A percentile compares a stretch with the other conserved stretches of the same genome.
Conservation (phyloP, 1,140 invertebrate genomes). For the Sinella curviseta region DNA sequence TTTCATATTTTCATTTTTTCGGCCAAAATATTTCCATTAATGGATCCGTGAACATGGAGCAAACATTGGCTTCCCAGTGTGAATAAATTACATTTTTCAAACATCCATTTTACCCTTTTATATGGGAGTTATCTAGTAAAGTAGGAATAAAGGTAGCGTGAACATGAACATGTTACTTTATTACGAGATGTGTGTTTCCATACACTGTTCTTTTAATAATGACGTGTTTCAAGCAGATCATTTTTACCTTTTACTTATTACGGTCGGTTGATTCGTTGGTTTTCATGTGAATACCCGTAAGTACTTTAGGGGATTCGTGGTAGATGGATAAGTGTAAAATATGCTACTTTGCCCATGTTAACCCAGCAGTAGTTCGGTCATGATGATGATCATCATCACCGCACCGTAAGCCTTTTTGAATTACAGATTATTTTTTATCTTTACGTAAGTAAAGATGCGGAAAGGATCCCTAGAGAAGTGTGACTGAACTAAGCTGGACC, state of each 20-base stretch:
- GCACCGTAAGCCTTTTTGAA: neutral
- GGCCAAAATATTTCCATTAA: constrained; percentile 27
- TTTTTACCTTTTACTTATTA: neutral
- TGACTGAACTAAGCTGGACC: neutral
- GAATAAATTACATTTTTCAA: constrained; percentile 25
- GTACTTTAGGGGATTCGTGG: neutral
- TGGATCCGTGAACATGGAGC: neutral
- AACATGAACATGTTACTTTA: neutral
- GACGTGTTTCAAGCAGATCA: constrained; percentile 2
- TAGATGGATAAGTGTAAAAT: neutral
- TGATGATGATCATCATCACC: neutral
- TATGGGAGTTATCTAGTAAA: neutral
- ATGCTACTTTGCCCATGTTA: constrained; percentile 16
- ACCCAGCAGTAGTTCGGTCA: neutral
- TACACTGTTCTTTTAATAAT: neutral
- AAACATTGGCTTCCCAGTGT: neutral
- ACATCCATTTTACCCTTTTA: neutral
- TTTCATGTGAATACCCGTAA: neutral
- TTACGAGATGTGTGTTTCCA: neutral
- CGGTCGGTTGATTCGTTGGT: neutral
- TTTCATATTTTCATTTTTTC: constrained; percentile 19
- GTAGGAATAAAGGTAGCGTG: neutral
- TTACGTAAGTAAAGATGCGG: neutral
- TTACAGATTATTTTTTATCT: neutral
- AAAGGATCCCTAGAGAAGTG: neutral